These are phyloP conservation scores for Notothenia coriiceps DNA, from an alignment of 2,113 vertebrate genomes.

Conservation along the genomic window DNA sequence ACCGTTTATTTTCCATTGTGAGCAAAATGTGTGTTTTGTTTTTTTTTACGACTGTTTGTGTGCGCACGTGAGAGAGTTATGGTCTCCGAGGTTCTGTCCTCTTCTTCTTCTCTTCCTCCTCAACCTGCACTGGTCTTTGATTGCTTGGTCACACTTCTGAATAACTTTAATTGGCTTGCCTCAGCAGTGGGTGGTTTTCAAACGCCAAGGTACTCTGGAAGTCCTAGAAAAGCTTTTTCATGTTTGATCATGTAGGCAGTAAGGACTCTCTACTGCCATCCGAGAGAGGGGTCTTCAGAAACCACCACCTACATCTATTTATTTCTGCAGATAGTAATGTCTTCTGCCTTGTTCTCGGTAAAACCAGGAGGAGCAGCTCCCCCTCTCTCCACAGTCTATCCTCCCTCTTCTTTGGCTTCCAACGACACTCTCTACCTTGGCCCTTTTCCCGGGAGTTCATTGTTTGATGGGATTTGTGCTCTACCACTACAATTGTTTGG, in stretches of 20 bases:
- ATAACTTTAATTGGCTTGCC: slow-evolving; percentile 76
- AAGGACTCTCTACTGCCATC: slow-evolving; percentile 53
- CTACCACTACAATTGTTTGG: slow-evolving; percentile 65
- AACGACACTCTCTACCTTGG: slow-evolving; percentile 76
- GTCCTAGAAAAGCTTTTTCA: slow-evolving; percentile 60
- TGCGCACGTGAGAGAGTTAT: slow-evolving; percentile 38
- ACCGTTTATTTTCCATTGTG: slow-evolving; percentile 47
- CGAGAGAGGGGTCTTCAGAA: slow-evolving; percentile 51
- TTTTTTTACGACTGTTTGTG: slow-evolving; percentile 11
- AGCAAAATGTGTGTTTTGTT: slow-evolving; percentile 39
- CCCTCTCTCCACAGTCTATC: slow-evolving; percentile 39
- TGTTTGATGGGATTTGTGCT: slow-evolving; percentile 82
- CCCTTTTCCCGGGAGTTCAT: slow-evolving; percentile 76
- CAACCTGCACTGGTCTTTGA: slow-evolving; percentile 66
- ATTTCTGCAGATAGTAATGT: slow-evolving; percentile 36
- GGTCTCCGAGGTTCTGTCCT: slow-evolving; percentile 59
- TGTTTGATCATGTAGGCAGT: slow-evolving; percentile 67
- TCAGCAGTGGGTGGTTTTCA: slow-evolving; percentile 70
- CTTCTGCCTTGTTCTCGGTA: slow-evolving; percentile 31
- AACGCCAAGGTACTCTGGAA: slow-evolving; percentile 42
- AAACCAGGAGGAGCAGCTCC: slow-evolving; percentile 48
- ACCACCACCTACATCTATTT: slow-evolving; percentile 56
- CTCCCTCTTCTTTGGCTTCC: slow-evolving; percentile 62
- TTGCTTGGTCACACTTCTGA: slow-evolving; percentile 79
- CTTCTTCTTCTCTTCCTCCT: slow-evolving; percentile 58